phyloP scores from a whole-genome alignment of 2,113 vertebrate genomes.

The Serinus canaria region DNA sequence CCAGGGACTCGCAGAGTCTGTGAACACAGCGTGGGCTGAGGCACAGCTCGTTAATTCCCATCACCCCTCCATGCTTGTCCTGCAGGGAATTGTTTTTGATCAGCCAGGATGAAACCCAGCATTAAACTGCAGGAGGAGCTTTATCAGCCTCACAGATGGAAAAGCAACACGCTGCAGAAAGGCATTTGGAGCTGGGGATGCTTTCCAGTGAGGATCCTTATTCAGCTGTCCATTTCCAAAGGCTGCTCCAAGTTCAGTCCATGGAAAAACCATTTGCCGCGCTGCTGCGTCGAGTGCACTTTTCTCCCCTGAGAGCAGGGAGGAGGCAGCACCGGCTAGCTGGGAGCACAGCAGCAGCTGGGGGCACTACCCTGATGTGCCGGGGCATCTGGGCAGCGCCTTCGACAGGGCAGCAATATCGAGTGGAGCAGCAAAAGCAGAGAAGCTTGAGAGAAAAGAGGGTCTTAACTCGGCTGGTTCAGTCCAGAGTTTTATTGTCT shows the following conservation, averaged over 20 bases:
- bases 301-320: too few relatives aligned
- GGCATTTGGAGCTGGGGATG: background rate
- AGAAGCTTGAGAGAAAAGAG: too few relatives aligned
- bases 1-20: background rate
- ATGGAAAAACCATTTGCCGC: background rate
- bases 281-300: too few relatives aligned
- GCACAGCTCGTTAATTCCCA: background rate
- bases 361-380: too few relatives aligned
- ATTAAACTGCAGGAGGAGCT: background rate
- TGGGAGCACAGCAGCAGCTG: too few relatives aligned
- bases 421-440: too few relatives aligned
- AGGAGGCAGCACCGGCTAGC: too few relatives aligned
- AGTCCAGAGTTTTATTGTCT: too few relatives aligned
- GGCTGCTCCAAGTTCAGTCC: background rate
- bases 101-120: conserved; percentile 10
- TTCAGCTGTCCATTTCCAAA: conserved; percentile 1
- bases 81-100: background rate
- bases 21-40: background rate
- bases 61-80: background rate
- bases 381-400: too few relatives aligned
- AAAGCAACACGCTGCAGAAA: conserved; percentile 10
- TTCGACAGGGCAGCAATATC: too few relatives aligned
- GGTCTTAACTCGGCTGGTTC: too few relatives aligned
- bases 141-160: conserved; percentile 19
- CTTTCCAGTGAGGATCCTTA: conserved; percentile 1